phyloP scores from a whole-genome alignment of 2,888 invertebrate genomes.

The Biston betularia region DNA sequence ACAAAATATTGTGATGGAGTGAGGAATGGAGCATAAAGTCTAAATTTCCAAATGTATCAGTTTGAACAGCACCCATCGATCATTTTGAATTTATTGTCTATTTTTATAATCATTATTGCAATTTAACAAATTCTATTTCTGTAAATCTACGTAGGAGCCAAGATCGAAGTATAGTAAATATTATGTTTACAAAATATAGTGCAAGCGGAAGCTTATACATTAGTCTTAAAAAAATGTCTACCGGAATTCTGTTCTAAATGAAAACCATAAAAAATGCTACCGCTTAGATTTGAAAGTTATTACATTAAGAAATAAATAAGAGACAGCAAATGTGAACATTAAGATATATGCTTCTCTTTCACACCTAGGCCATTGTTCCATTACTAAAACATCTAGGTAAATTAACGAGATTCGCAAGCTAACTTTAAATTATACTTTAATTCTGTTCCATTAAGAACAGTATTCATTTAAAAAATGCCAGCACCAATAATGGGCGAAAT shows the following conservation, averaged over 20 bases:
- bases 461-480: slow-evolving; percentile 53
- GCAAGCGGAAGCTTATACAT: slow-evolving; percentile 64
- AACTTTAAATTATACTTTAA: slow-evolving; percentile 5
- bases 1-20: too few species aligned
- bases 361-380: slow-evolving; percentile 6
- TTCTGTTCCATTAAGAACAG: slow-evolving; percentile 54
- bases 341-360: slow-evolving; percentile 7
- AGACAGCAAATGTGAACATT: neutral
- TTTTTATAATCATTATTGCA: neutral
- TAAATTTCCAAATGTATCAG: neutral
- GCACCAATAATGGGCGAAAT: slow-evolving; percentile 50
- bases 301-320: neutral
- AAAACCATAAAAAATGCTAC: slow-evolving; percentile 16
- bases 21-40: too few species aligned
- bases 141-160: slow-evolving; percentile 7
- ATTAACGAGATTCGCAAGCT: slow-evolving; percentile 4
- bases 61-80: slow-evolving; percentile 26
- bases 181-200: slow-evolving; percentile 47
- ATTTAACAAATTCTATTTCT: neutral
- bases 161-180: neutral
- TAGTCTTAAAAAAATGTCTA: slow-evolving; percentile 46
- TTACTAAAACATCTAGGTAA: neutral
- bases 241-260: slow-evolving; percentile 59
- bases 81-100: slow-evolving; percentile 18
- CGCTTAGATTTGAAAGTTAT: neutral